Percentiles rank a stretch among this genome's conserved stretches.
phyloP scores from a whole-genome alignment of 2,113 vertebrate genomes.

The Crotalus viridis region DNA sequence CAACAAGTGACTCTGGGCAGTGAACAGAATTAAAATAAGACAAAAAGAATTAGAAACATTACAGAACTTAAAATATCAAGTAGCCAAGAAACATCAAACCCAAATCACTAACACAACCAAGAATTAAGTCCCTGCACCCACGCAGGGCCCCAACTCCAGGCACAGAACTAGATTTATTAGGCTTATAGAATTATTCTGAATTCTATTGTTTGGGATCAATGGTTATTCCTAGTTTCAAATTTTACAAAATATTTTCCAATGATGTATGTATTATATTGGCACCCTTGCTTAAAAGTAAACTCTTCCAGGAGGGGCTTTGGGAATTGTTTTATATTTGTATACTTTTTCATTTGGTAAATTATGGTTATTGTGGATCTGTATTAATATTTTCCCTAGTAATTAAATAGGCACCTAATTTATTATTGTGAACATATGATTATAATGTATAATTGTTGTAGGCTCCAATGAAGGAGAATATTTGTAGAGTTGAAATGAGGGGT shows the following conservation, averaged over 20 bases:
- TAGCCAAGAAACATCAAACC: background rate
- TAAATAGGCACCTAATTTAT: background rate
- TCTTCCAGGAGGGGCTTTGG: background rate
- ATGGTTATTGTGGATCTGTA: background rate
- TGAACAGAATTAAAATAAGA: background rate
- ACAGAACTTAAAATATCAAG: background rate
- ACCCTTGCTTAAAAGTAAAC: background rate
- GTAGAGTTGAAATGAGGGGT: too few relatives aligned
- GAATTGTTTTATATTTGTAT: background rate
- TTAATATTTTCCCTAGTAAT: background rate
- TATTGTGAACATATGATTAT: background rate
- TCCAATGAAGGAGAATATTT: too few relatives aligned
- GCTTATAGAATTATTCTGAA: background rate
- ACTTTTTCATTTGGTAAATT: background rate
- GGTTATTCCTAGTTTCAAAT: background rate
- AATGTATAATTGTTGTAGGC: background rate
- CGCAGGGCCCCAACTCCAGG: background rate
- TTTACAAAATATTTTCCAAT: background rate
- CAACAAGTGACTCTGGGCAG: background rate
- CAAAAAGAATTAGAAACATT: background rate
- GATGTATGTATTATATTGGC: background rate
- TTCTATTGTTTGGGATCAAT: background rate
- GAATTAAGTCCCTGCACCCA: background rate
- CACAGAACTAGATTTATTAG: background rate
- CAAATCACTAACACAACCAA: background rate